Evolutionary conservation across 2,888 invertebrate species (phyloP).

Genomic region (Cetonia aurata): DNA sequence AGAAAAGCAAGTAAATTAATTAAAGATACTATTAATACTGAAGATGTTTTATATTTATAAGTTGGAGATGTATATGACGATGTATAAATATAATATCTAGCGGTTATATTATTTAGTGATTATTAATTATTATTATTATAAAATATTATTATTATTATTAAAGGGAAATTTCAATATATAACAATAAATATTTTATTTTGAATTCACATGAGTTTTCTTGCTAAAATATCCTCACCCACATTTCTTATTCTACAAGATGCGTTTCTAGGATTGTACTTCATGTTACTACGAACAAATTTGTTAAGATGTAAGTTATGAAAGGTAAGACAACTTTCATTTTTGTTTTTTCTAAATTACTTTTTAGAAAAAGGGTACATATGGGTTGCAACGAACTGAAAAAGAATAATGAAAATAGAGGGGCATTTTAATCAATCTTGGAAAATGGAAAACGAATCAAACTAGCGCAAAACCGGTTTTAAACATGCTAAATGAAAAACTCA

Average conservation of each 20-base stretch:
- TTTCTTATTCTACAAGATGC: neutral
- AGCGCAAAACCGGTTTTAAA: too few relatives aligned
- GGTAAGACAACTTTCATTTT: neutral
- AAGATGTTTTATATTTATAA: slow-evolving; percentile 45
- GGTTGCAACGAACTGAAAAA: too few relatives aligned
- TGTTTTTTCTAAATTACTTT: neutral
- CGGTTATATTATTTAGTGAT: slow-evolving; percentile 21
- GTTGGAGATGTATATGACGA: slow-evolving; percentile 32
- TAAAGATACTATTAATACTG: slow-evolving; percentile 14
- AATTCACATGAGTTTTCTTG: slow-evolving; percentile 1
- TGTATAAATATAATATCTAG: slow-evolving; percentile 13
- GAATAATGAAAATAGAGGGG: too few relatives aligned
- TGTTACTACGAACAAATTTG: neutral
- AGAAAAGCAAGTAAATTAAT: slow-evolving; percentile 6
- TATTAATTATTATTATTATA: slow-evolving; percentile 16
- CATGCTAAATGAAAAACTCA: too few relatives aligned
- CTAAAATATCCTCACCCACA: neutral
- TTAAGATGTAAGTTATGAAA: neutral
- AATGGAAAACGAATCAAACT: too few relatives aligned
- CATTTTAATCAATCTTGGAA: too few relatives aligned
- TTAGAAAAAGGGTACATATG: too few relatives aligned
- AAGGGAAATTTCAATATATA: slow-evolving; percentile 6
- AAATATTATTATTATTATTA: slow-evolving; percentile 11
- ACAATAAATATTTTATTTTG: slow-evolving; percentile 38
- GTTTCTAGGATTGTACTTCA: neutral